Conservation (phyloP, 1,140 invertebrate species). For the Oreohelix idahoensis region DNA sequence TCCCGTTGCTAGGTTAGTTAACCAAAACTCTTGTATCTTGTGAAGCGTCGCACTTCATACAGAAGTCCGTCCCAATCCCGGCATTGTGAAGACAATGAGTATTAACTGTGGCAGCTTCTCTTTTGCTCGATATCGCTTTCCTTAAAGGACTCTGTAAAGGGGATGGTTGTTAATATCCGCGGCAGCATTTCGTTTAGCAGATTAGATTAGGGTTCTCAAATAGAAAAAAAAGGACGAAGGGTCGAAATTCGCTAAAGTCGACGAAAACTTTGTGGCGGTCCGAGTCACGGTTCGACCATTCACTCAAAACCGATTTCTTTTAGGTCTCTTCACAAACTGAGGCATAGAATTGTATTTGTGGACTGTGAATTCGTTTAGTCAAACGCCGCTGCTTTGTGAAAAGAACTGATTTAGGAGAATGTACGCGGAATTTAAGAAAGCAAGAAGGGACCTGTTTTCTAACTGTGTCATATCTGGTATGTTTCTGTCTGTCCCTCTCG, state of each 20-base stretch:
- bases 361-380: constrained; percentile 4
- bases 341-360: constrained; percentile 11
- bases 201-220: constrained; percentile 18
- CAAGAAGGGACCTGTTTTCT: too few relatives aligned
- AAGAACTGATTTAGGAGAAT: too few relatives aligned
- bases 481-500: too few relatives aligned
- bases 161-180: not conserved
- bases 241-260: constrained; percentile 13
- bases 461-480: too few relatives aligned
- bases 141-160: not conserved
- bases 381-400: too few relatives aligned
- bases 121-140: not conserved
- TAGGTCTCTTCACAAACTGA: constrained; percentile 5
- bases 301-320: constrained; percentile 1
- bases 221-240: constrained; percentile 11
- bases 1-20: not conserved
- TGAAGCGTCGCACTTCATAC: not conserved
- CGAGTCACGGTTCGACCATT: not conserved
- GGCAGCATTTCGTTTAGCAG: constrained; percentile 24
- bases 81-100: not conserved
- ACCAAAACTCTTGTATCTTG: not conserved
- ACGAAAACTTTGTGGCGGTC: not conserved
- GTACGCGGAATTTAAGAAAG: too few relatives aligned
- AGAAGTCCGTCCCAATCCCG: not conserved
- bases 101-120: not conserved